Base-by-base conservation (phyloP, 1,140 invertebrate genomes). In the Euura saliciscinereae region DNA sequence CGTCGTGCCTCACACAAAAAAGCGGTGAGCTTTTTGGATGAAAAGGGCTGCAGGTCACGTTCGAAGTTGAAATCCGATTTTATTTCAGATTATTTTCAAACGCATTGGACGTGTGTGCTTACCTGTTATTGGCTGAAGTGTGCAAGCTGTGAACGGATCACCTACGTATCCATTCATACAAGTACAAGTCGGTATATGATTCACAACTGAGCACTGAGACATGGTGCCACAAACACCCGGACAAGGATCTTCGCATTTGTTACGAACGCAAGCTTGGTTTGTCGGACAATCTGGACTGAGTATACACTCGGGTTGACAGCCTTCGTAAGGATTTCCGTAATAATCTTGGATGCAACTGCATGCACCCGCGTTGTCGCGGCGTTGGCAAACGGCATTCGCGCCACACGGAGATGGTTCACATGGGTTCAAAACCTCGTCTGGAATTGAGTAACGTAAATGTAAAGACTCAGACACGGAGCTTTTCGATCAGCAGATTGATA, bases 181-280 rank as follows among this genome's bases (percentile, higher is more conserved):
- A 43, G 89, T 90, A 77, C 93, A 94, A 6, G 90, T 90, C 2
- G 92, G 90, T 59, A 90, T 90, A 73, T 93, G 91, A 80, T 92
- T 92, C 11, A 91, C 85, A 2, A 92, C 91, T 0, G 87, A 84
- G 80, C 92, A 92, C 43, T 88, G 84, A 6, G 89, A 88, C 51
- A 85, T 83, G 3, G 89, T 71, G 6, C 91, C 90, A 77, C 90
- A 91, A 6, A 89, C 88, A 28, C 89, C 89, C 42, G 87, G 84
- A 76, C 91, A 92, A 43, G 90, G 90, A 84, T 92, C 89, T 13
- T 86, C 85, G 73, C 91, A 92, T 74, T 89, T 90, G 68, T 88
- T 88, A 10, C 88, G 85, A 68, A 90, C 84, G 71, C 92, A 92
- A 69, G 91, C 90, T 74, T 88, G 87, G 73, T 91, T 89, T 2